Base-by-base conservation (phyloP, 2,888 invertebrate species). In the Syrista parreyssii region DNA sequence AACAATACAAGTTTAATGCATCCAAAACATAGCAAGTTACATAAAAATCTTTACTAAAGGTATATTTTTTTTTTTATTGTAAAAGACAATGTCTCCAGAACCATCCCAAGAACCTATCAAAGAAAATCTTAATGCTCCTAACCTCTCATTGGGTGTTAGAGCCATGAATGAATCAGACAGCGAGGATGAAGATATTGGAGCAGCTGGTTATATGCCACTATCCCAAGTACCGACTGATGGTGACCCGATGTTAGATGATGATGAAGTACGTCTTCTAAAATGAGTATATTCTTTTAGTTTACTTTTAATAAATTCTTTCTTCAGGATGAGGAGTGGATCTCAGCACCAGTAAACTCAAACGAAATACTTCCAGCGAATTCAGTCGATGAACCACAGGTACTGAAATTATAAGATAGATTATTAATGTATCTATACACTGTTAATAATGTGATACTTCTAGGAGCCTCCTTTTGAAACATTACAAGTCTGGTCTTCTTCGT, bases 51-150 rank as follows among this genome's bases (percentile, higher is more conserved):
- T 55, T 55, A 55, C 23, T 6, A 23, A 23, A 55, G 55, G 55
- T 23, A 23, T 23, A 55, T 55, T 9, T 2, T 23, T 9, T 2
- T 23, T 75, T 75, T 11, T n/a, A 76, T 23, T 76, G 68, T 15
- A 55, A 55, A 55, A 72, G 73, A 86, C 74, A 83, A 90, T 90
- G 90, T 87, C 90, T 77, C 90, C 90, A 34, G 90, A 90, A 79
- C 90, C 90, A 68, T 88, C 87, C 1, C 89, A 89, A 80, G 89
- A 90, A 80, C 89, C 89, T 32, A 79, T 86, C 31, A 86, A 89
- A 40, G 88, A 89, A 78, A 86, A 81, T 78, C 83, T 90, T 68
- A 86, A 80, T 76, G 82, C 84, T 30, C 84, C 89, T 11, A 88
- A 88, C 78, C 76, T 81, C 71, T 84, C 68, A 77, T 81, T 85